Evolutionary conservation across 1,140 invertebrate species (phyloP).

Genomic region (Phocides pigmalion): DNA sequence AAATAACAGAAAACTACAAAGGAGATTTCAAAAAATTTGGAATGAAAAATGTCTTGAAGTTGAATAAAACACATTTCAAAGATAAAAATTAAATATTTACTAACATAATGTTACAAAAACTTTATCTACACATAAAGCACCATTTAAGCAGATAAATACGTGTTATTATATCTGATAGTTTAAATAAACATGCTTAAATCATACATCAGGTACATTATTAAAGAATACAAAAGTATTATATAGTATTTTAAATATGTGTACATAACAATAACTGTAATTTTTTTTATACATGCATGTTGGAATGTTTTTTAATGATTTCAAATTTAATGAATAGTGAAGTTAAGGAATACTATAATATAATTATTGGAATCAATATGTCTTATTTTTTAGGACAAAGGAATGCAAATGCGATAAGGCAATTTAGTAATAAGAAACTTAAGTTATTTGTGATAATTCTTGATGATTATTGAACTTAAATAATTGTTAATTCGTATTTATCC

Average conservation of each 20-base stretch:
- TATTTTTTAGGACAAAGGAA: too few relatives aligned
- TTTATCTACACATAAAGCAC: slow-evolving; percentile 63
- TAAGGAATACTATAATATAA: too few relatives aligned
- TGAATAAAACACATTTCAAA: slow-evolving; percentile 49
- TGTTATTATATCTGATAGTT: slow-evolving; percentile 41
- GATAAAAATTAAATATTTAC: slow-evolving; percentile 50
- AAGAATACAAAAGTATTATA: slow-evolving; percentile 33
- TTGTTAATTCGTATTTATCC: too few relatives aligned
- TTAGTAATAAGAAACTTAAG: too few relatives aligned
- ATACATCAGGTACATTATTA: slow-evolving; percentile 60
- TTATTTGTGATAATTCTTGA: too few relatives aligned
- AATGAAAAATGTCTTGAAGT: slow-evolving; percentile 69
- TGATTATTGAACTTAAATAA: too few relatives aligned
- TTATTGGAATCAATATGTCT: too few relatives aligned
- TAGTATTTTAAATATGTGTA: slow-evolving; percentile 15
- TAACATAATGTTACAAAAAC: slow-evolving; percentile 47
- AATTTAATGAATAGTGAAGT: too few relatives aligned
- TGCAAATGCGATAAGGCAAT: too few relatives aligned
- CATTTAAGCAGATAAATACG: slow-evolving; percentile 54
- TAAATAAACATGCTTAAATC: slow-evolving; percentile 45
- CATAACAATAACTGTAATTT: background rate
- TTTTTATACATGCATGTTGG: slow-evolving; percentile 12
- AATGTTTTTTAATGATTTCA: slow-evolving; percentile 1
- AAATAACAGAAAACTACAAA: slow-evolving; percentile 63
- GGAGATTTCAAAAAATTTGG: slow-evolving; percentile 69